Base-by-base conservation (phyloP, 30 jellyfish, hydroid and myxozoan genomes). In the Cassiopea xamachana region DNA sequence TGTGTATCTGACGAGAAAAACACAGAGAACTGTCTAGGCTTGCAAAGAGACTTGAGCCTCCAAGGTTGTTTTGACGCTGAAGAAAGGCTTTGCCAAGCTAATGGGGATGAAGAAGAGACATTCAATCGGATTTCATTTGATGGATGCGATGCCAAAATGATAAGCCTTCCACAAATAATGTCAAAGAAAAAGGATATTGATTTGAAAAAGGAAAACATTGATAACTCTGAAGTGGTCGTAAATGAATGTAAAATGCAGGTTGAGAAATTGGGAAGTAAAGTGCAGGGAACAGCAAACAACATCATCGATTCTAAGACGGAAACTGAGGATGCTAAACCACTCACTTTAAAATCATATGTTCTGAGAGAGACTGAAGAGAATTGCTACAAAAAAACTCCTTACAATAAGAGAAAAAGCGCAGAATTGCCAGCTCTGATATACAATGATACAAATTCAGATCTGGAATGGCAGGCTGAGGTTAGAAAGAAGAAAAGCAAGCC, bases 401-500 rank as follows among this genome's bases (percentile, higher is more conserved):
- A 3, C 10, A 55, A 10, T 3, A 55, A 55, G 64, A 55, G 64
- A 55, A 55, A 55, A 10, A 55, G 7, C 0, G 64, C 7, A 55
- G 64, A 55, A 55, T 3, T 55, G 0, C 12, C 64, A 6, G 64
- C 64, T 55, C 12, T 55, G 64, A 64, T 64, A 64, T 4, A 7
- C 74, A 64, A 64, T 64, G 74, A 64, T 55, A 55, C 7, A 55
- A 47, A 72, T 1, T 46, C 47, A 9, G 61, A 67, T 59, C 79
- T 48, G 47, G 69, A 72, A 15, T 84, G 92, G 92, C 77, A 71
- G 55, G 69, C 80, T 16, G 82, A 77, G 51, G 39, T 59, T 7
- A 45, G 72, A 58, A 72, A 55, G 50, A 84, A 51, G 92, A 84
- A 73, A 55, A 68, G 14, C 58, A n/a, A 15, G 3, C 70, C 18